Conservation (phyloP, 2,888 invertebrate genomes). For the Phytoseiulus persimilis region DNA sequence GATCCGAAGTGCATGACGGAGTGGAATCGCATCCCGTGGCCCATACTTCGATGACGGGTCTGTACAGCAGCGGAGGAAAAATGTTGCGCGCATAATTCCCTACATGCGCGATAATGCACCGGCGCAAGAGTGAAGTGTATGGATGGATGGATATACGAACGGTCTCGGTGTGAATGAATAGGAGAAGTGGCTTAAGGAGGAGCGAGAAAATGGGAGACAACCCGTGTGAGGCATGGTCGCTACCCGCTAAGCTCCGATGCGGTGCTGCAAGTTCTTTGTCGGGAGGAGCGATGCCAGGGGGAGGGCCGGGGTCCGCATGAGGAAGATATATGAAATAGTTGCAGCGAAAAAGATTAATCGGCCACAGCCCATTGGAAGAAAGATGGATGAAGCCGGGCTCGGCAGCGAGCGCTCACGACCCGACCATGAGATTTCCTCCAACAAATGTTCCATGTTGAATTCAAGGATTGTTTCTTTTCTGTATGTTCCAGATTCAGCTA, state of each 20-base stretch:
- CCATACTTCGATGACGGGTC: not conserved
- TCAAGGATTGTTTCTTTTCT: not conserved
- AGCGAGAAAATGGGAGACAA: not conserved
- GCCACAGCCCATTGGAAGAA: slow-evolving; percentile 5
- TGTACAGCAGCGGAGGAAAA: not conserved
- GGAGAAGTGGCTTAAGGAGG: not conserved
- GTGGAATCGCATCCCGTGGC: not conserved
- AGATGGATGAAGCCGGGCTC: not conserved
- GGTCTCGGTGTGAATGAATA: not conserved
- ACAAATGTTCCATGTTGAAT: not conserved
- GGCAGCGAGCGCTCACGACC: not conserved
- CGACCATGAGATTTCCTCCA: not conserved
- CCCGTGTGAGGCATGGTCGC: not conserved
- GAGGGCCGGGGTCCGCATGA: not conserved
- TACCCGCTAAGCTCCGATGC: not conserved
- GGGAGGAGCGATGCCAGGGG: not conserved
- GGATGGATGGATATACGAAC: not conserved
- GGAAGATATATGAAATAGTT: not conserved
- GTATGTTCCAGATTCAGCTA: not conserved
- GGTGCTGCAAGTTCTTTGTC: not conserved
- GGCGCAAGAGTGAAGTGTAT: not conserved
- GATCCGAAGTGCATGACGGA: not conserved
- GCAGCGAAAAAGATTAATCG: slow-evolving; percentile 5
- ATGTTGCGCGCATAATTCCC: not conserved
- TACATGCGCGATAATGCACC: not conserved